Base-by-base conservation (phyloP, 1,140 invertebrate genomes). In the Neodiprion pinetum region DNA sequence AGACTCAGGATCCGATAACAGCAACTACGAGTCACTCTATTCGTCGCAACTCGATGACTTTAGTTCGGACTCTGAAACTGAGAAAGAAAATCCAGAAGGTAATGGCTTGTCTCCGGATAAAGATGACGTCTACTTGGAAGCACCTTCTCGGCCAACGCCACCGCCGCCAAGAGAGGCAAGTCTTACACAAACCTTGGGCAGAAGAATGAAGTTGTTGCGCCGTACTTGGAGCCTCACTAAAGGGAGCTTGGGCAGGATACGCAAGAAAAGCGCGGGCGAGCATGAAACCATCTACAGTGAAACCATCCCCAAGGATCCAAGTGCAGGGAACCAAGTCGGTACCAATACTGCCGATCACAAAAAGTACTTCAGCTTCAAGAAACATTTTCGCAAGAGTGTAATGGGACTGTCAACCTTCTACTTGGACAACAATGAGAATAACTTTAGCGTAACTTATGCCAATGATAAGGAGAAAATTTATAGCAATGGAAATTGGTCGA, bases 201-300 rank as follows among this genome's bases (percentile, higher is more conserved):
- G 80, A 47, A 80, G 80, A 23, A 86, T 88, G 74, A 87, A 87
- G 66, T 86, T 88, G 75, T 72, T 88, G 0, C 77, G 84, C 17
- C 79, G 86, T 67, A 88, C 85, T 0, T 88, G 86, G 86, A 88
- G 85, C 72, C 86, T 88, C 48, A 88, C 87, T 21, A 88, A 88
- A 74, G 86, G 84, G 7, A 88, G 86, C 14, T 74, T 88, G 1
- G 84, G 85, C 8, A 80, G 84, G 0, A 88, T 88, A 40, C 74
- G 86, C 3, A 78, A 83, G 47, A 83, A 83, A 72, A 82, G 83
- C 0, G 80, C 80, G 5, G 74, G 71, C n/a, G 76, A 61, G 11
- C 53, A 61, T 12, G 53, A 61, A 17, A 78, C 8, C 74, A 80
- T 11, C 28, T 70, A n/a, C n/a, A 71, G 1, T 47, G 48, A 75